Percentiles rank a stretch among this genome's conserved stretches.
phyloP scores from a whole-genome alignment of 1,140 invertebrate genomes.

The Planococcus citri region DNA sequence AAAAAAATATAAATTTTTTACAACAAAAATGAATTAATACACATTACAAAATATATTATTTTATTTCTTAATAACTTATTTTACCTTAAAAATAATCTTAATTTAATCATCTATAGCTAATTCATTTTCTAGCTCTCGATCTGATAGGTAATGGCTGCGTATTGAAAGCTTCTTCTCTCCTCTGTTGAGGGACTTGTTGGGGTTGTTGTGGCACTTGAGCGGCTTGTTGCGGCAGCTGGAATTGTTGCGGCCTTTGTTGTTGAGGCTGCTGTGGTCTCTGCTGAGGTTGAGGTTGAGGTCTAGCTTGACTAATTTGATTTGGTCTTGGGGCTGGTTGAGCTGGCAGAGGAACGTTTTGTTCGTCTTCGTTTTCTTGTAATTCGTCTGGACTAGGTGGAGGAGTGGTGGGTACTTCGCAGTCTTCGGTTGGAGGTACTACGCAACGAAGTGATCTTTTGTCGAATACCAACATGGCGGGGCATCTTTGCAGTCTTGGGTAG shows the following conservation, averaged over 20 bases:
- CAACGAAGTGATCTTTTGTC: conserved; percentile 69
- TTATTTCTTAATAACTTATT: conserved; percentile 5
- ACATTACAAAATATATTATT: too few species aligned
- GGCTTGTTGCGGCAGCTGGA: conserved; percentile 24
- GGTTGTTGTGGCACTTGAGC: conserved; percentile 23
- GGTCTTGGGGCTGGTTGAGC: conserved; percentile 24
- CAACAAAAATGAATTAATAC: too few species aligned
- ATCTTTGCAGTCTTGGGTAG: conserved; percentile 75
- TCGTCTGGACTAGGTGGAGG: conserved; percentile 46
- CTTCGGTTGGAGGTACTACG: conserved; percentile 75
- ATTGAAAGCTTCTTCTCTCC: conserved; percentile 1
- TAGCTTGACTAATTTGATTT: conserved; percentile 29
- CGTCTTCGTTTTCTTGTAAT: conserved; percentile 25
- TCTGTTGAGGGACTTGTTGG: conserved; percentile 24
- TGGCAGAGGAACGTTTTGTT: conserved; percentile 26
- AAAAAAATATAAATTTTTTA: too few species aligned
- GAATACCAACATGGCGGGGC: conserved; percentile 81
- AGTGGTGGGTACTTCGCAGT: conserved; percentile 71
- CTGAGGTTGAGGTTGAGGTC: conserved; percentile 30
- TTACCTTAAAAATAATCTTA: not conserved
- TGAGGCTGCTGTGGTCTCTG: conserved; percentile 32
- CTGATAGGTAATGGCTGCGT: not conserved
- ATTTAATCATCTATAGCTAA: not conserved
- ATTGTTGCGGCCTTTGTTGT: conserved; percentile 31
- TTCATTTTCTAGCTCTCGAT: not conserved